Evolutionary conservation across 2,888 invertebrate species (phyloP), one percentile per base, ranked within the genome.

Genomic region (Rhagonycha lutea): DNA sequence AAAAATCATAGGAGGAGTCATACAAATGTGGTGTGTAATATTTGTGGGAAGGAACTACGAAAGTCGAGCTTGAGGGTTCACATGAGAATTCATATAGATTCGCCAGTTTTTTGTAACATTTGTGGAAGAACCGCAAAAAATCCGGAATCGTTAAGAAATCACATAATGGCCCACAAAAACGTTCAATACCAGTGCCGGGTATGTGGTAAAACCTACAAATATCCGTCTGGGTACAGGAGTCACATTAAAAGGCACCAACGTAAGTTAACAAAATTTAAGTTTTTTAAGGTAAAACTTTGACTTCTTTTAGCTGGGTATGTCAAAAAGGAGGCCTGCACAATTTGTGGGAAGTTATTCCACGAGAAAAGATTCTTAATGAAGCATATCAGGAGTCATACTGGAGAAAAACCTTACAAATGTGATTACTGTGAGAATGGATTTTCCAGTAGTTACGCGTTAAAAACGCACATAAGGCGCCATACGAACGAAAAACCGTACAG

Each of bases 401-500:
- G 75, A 3, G 78, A 75, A 32, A 73, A 72, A 63, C 78, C 78
- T 4, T 74, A 78, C 29, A 14, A 32, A 2, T 78, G 78, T 9
- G 63, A 76, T n/a, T 78, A 69, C 29, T 78, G 78, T 18, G 60
- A 76, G 1, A 78, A 72, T 63, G 70, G 78, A 65, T 76, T 76
- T 71, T 78, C 78, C 8, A 76, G 72, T 61, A 12, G 32, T 32
- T 74, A 76, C 14, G 76, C 78, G 8, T 23, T 73, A 11, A 78
- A 78, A 60, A 76, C 68, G 14, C 78, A 78, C 61, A 73, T 24
- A 14, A 60, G 78, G 8, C 71, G 71, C 28, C 78, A 78, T 62
- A 78, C 78, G 3, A 76, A 78, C n/a, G 76, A 78, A 71, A 78
- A 65, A 61, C 78, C 78, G 2, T 78, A 67, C 29, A 71, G 60